These are phyloP conservation scores for Orchestes rusci DNA, from an alignment of 2,888 invertebrate genomes.

Conservation along the genomic window DNA sequence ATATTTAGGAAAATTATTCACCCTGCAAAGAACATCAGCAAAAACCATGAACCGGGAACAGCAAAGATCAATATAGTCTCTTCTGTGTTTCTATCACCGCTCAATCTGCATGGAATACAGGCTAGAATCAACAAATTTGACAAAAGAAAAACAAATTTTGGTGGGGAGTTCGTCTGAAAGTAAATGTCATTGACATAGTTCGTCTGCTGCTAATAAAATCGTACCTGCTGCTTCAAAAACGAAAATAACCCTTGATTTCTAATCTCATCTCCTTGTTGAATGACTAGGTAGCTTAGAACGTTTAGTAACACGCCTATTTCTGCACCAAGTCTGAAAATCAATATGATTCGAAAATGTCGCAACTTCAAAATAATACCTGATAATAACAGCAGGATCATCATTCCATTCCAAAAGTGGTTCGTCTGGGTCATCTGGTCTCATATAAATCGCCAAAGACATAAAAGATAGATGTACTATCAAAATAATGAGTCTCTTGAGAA, in stretches of 20 bases:
- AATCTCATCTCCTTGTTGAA: conserved; percentile 92
- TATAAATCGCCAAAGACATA: conserved; percentile 85
- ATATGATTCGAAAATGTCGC: not conserved
- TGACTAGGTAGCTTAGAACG: conserved; percentile 78
- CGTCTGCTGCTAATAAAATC: too few relatives aligned
- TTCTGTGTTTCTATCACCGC: conserved; percentile 69
- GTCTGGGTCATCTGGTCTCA: conserved; percentile 66
- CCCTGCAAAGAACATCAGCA: conserved; percentile 99
- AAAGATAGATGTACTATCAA: conserved; percentile 80
- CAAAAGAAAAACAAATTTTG: conserved; percentile 86
- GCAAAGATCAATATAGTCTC: conserved; percentile 89
- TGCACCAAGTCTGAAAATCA: conserved; percentile 55
- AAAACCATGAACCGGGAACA: conserved; percentile 94
- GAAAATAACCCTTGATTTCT: conserved; percentile 87
- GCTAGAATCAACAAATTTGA: conserved; percentile 85
- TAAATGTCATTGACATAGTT: too few relatives aligned
- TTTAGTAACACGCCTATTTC: conserved; percentile 82
- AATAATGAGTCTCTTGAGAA: conserved; percentile 83
- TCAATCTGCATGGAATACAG: conserved; percentile 80
- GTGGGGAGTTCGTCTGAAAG: conserved; percentile 80
- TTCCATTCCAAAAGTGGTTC: conserved; percentile 49
- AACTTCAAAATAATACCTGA: conserved; percentile 33
- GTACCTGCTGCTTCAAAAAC: conserved; percentile 88
- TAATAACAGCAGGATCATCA: conserved; percentile 48
- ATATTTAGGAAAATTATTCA: conserved; percentile 43